phyloP scores from a whole-genome alignment of 2,888 invertebrate genomes.

The Lasioglossum lativentre region DNA sequence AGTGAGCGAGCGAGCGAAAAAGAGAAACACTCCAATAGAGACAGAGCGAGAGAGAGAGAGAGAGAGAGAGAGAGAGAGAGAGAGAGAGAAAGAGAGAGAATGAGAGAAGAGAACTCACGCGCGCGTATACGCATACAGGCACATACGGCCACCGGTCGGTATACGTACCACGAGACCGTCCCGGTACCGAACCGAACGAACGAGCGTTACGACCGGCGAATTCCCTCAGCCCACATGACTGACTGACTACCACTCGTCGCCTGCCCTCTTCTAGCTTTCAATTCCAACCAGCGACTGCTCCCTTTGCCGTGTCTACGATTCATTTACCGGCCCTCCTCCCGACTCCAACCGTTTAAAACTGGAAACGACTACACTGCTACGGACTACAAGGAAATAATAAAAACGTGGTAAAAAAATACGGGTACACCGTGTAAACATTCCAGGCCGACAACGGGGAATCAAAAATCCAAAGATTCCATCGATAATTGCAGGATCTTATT shows the following conservation, averaged over 20 bases:
- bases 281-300: constrained; percentile 12
- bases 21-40: neutral
- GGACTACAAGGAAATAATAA: too few species aligned
- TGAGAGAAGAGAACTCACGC: constrained; percentile 18
- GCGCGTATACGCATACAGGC: constrained; percentile 29
- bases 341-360: neutral
- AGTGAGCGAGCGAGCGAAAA: constrained; percentile 20
- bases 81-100: neutral
- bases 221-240: constrained; percentile 76
- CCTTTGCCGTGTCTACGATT: constrained; percentile 1
- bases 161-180: constrained; percentile 55
- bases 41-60: too few species aligned
- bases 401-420: neutral
- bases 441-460: neutral
- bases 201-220: constrained; percentile 69
- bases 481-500: neutral
- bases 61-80: too few species aligned
- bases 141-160: constrained; percentile 11
- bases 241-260: constrained; percentile 47
- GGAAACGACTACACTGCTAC: neutral
- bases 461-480: neutral
- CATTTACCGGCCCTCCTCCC: neutral
- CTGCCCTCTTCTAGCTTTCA: constrained; percentile 29
- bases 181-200: constrained; percentile 56
- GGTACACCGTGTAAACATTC: neutral